These are phyloP conservation scores for Pomatostomus ruficeps DNA, from an alignment of 2,113 vertebrate species.

Conservation along the genomic window DNA sequence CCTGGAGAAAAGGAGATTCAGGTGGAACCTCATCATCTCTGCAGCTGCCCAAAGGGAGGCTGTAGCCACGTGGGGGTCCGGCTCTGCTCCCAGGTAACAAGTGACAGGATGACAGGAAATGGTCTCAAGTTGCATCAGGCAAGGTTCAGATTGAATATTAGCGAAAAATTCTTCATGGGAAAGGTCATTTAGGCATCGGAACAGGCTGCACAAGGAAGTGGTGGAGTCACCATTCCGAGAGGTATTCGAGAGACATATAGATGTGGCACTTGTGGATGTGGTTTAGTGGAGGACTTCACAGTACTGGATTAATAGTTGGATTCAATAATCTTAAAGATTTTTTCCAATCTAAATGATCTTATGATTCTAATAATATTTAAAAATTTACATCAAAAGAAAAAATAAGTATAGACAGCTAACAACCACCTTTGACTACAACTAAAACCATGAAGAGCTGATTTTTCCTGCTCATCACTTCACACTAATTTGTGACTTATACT, in stretches of 20 bases:
- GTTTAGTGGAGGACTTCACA: not conserved
- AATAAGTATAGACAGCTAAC: not conserved
- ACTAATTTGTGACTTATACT: not conserved
- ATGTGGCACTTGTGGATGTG: not conserved
- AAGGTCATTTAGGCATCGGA: not conserved
- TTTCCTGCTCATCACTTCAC: not conserved
- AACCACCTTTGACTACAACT: not conserved
- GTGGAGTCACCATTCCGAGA: not conserved
- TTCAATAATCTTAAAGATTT: not conserved
- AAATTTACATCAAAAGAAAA: not conserved
- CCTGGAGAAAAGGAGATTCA: not conserved
- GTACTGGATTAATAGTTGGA: not conserved
- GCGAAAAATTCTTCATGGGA: not conserved
- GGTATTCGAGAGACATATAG: not conserved
- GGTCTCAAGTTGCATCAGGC: not conserved
- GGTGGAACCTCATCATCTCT: accelerated
- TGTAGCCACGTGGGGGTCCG: accelerated
- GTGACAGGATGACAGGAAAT: not conserved
- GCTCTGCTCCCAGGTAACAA: not conserved
- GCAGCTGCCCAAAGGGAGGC: not conserved
- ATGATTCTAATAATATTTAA: not conserved
- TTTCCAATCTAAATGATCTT: not conserved
- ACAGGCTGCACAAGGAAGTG: not conserved
- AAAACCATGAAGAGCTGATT: not conserved
- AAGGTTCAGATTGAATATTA: not conserved